Evolutionary conservation across 2,113 vertebrate genomes (phyloP), one percentile per base, ranked within the genome.

Genomic region (Pomatostomus ruficeps): DNA sequence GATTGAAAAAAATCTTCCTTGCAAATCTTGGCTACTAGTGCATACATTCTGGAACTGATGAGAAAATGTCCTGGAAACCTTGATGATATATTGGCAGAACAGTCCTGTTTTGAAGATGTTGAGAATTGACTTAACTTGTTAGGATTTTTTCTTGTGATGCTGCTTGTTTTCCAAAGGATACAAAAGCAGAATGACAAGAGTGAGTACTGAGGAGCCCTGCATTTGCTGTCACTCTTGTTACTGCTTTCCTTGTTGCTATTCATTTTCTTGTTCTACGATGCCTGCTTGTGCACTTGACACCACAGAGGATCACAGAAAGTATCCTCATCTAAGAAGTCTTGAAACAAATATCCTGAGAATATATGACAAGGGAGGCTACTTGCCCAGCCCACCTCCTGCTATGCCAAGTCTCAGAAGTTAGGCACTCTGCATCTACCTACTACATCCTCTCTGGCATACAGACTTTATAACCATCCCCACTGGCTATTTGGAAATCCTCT

Each of bases 61-160:
- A 91, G 42, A 65, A 95, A 93, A 95, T 25, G 29, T 70, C 67
- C 54, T 88, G 79, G 54, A 92, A 94, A 62, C 36, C 46, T 65
- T 75, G 40, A 88, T 79, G 68, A 68, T 45, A 85, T 8, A 26
- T n/a, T 92, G 95, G 87, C 94, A 94, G 91, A 95, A 94, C 58
- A 78, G 4, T 85, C n/a, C 6, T 75, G 16, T 84, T 96, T 68
- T 51, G 61, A 89, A 87, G 68, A 74, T 26, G n/a, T 12, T 61
- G 46, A 87, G 65, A 91, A 91, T 89, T 75, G 86, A 51, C 40
- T 94, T 59, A 84, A 91, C 17, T 88, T 91, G 17, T 38, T 70
- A 29, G 18, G 3, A n/a, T 54, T 29, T 87, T 87, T 86, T 86
- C 49, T 40, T 22, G 45, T 12, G 7, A 48, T 79, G 62, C 24